A percentile compares a stretch with the other conserved stretches of the same genome.
Conservation (phyloP, 1,140 invertebrate genomes). For the Lethrus apterus region DNA sequence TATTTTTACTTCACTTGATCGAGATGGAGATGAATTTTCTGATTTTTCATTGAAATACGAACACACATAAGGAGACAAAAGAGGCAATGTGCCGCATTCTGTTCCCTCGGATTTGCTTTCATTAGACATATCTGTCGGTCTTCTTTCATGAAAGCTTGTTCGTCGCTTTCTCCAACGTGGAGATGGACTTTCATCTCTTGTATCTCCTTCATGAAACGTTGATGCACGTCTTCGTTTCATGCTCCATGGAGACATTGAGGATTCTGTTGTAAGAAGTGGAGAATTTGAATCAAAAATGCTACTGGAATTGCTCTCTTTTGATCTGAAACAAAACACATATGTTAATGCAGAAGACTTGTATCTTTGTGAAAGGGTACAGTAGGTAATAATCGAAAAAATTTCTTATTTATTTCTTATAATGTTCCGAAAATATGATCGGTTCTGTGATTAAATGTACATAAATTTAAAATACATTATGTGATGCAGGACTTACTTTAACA, state of each 20-base stretch:
- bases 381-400: too few relatives aligned
- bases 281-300: conserved; percentile 5
- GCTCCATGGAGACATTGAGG: conserved; percentile 20
- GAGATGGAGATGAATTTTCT: conserved; percentile 40
- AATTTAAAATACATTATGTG: too few relatives aligned
- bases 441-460: too few relatives aligned
- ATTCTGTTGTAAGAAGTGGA: not conserved
- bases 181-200: conserved; percentile 34
- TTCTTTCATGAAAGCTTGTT: conserved; percentile 45
- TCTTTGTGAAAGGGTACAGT: too few relatives aligned
- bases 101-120: conserved; percentile 13
- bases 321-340: too few relatives aligned
- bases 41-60: conserved; percentile 65
- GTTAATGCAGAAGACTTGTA: too few relatives aligned
- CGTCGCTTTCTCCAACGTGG: conserved; percentile 40
- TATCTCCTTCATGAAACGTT: conserved; percentile 46
- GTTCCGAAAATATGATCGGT: too few relatives aligned
- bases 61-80: conserved; percentile 68
- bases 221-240: conserved; percentile 44
- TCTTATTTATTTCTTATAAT: too few relatives aligned
- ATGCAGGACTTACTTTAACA: too few relatives aligned
- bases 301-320: not conserved
- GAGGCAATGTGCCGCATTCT: conserved; percentile 38
- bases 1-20: conserved; percentile 48
- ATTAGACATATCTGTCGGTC: conserved; percentile 6